phyloP scores from a whole-genome alignment of 2,113 vertebrate genomes.

The Thalassarche chlororhynchos region DNA sequence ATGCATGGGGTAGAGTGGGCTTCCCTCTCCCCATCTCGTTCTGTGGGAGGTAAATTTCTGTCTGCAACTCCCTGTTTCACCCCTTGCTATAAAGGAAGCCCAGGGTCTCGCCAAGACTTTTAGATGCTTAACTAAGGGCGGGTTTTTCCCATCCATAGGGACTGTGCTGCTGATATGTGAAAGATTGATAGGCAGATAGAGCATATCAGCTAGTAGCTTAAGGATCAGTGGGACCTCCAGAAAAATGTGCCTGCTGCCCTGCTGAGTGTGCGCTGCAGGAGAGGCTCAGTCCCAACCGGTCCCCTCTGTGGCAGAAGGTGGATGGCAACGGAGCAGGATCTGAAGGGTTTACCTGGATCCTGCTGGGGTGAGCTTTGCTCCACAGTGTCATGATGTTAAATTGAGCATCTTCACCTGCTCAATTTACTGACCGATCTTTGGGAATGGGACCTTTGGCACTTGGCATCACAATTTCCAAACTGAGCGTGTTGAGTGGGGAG shows the following conservation, averaged over 20 bases:
- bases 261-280: neutral
- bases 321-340: neutral
- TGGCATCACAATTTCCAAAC: neutral
- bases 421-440: neutral
- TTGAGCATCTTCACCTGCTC: neutral
- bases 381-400: neutral
- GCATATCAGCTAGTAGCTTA: neutral
- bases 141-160: neutral
- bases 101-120: neutral
- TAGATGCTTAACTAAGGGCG: neutral
- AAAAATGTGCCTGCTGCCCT: neutral
- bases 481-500: neutral
- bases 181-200: neutral
- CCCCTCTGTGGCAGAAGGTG: neutral
- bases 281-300: neutral
- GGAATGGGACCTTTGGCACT: neutral
- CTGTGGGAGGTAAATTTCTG: neutral
- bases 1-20: neutral
- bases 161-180: neutral
- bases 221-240: neutral
- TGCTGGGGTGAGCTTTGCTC: neutral
- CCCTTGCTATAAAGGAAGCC: neutral
- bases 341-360: neutral
- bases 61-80: neutral
- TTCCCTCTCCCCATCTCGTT: neutral